phyloP scores from a whole-genome alignment of 2,888 invertebrate species.

The Teleiodes luculella region DNA sequence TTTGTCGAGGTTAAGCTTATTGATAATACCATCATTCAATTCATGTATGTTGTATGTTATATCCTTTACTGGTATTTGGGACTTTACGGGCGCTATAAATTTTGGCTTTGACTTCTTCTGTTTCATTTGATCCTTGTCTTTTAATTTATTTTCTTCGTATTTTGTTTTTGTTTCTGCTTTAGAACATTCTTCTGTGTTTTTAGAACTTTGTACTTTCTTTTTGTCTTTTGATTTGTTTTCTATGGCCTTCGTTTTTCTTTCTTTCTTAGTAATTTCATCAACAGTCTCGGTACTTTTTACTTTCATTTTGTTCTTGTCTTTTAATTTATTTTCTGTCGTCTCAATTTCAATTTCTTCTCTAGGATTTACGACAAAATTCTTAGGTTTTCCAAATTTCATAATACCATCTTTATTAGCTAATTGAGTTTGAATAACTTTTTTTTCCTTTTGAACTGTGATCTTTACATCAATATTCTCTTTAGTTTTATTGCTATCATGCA shows the following conservation, averaged over 20 bases:
- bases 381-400: conserved; percentile 61
- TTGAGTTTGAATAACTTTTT: conserved; percentile 53
- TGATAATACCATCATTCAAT: conserved; percentile 33
- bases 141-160: not conserved
- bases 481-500: not conserved
- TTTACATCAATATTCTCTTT: conserved; percentile 13
- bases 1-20: conserved; percentile 12
- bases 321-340: no score
- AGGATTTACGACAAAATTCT: no score
- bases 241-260: no score
- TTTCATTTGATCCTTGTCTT: conserved; percentile 20
- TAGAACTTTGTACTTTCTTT: no score
- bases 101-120: conserved; percentile 45
- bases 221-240: no score
- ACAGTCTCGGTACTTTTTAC: no score
- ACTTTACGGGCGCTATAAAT: conserved; percentile 55
- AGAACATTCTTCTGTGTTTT: not conserved
- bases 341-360: no score
- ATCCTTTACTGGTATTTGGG: conserved; percentile 50
- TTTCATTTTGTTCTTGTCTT: no score
- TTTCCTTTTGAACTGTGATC: conserved; percentile 17
- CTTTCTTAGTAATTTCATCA: no score
- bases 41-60: conserved; percentile 35
- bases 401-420: conserved; percentile 58
- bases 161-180: conserved; percentile 11